Evolutionary conservation across 2,888 invertebrate genomes (phyloP).

Genomic region (Caenorhabditis doughertyi): DNA sequence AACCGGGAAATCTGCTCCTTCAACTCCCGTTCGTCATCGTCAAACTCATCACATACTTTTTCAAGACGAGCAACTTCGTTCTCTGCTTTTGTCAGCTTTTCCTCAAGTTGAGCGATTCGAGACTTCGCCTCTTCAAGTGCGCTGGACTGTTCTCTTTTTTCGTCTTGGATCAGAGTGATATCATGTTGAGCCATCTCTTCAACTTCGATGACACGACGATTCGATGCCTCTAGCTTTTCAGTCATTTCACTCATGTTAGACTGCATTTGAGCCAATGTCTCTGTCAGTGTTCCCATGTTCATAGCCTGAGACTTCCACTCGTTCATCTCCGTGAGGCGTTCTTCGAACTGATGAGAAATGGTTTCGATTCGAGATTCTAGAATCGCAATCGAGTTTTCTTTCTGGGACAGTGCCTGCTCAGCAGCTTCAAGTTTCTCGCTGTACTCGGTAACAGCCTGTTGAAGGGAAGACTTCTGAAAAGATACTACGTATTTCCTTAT

Average conservation of each 20-base stretch:
- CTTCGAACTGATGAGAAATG: slow-evolving; percentile 2
- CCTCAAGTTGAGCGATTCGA: slow-evolving; percentile 27
- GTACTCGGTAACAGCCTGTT: neutral
- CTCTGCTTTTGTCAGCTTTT: neutral
- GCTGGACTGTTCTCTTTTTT: slow-evolving; percentile 28
- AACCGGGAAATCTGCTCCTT: slow-evolving; percentile 22
- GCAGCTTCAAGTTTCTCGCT: slow-evolving; percentile 19
- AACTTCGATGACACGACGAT: slow-evolving; percentile 29
- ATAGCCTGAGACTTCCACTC: slow-evolving; percentile 34
- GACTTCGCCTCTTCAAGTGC: slow-evolving; percentile 24
- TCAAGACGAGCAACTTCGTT: slow-evolving; percentile 32
- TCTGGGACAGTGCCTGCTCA: slow-evolving; percentile 14
- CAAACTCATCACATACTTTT: slow-evolving; percentile 44
- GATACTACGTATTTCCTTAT: neutral
- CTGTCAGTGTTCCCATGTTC: slow-evolving; percentile 4
- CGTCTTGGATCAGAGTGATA: slow-evolving; percentile 56
- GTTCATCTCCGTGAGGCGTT: neutral
- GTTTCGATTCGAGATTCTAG: slow-evolving; percentile 33
- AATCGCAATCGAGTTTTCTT: slow-evolving; percentile 10
- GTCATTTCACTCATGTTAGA: slow-evolving; percentile 15
- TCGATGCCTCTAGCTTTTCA: slow-evolving; percentile 29
- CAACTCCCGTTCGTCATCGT: slow-evolving; percentile 27
- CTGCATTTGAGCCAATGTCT: slow-evolving; percentile 11
- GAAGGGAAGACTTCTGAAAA: slow-evolving; percentile 11
- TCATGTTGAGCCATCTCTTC: slow-evolving; percentile 56